Base-by-base conservation (phyloP, 2,888 invertebrate genomes). In the Cryptus viduatorius region DNA sequence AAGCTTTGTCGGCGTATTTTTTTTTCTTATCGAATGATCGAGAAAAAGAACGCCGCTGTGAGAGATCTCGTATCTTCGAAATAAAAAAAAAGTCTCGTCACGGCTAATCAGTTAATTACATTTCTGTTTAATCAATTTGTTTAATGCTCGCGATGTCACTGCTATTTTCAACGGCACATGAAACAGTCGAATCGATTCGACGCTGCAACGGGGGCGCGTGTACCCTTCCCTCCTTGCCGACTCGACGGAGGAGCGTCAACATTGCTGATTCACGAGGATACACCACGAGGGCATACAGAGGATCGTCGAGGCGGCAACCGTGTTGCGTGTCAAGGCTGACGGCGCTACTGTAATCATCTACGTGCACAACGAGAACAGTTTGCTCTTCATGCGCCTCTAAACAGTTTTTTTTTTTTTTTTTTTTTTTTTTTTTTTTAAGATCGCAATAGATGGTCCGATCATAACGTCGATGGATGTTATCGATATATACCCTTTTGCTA, bases 311-410 rank as follows among this genome's bases (percentile, higher is more conserved):
- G 53, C 68, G 48, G 50, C 37, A 31, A 19, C 44, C 37, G 37
- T 68, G 80, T 80, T 80, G 84, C 84, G 77, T 84, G 84, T 84
- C 84, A 80, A 84, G 84, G 84, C 73, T 68, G 72, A 72, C 5
- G 29, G 50, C 65, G 61, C 53, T 53, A 67, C 44, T 16, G 71
- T 84, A 84, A 84, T 73, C 72, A 80, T 67, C 68, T 19, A 75
- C 59, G 83, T 76, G 56, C 75, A 48, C 46, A 53, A 56, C 29
- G 24, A 19, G 61, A 65, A 44, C 19, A 53, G 24, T 61, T 42
- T 77, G 48, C 73, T 76, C 67, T 72, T 42, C 37, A n/a, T 16
- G 42, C 42, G 37, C 31, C 14, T 59, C 59, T 19, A 50, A 65
- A 31, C 50, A 19, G 19, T 31, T 16, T 31, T 37, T 10, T 48